Conservation (phyloP, 2,113 vertebrate genomes). For the Phainopepla nitens region DNA sequence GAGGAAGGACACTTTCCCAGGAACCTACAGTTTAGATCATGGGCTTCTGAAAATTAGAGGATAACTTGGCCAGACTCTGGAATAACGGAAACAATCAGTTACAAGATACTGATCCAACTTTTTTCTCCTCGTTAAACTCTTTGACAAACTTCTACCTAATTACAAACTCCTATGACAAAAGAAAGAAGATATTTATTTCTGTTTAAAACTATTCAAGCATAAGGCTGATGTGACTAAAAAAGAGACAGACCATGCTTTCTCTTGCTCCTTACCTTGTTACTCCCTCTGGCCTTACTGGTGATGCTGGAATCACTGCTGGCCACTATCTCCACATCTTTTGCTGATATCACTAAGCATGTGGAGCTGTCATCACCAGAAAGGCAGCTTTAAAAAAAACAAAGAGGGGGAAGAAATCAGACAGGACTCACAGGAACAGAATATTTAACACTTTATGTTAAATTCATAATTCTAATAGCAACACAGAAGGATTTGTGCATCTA, state of each 20-base stretch:
- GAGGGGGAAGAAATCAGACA: neutral
- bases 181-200: neutral
- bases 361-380: conserved; percentile 92
- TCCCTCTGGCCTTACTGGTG: conserved; percentile 94
- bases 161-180: neutral
- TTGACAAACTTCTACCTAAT: neutral
- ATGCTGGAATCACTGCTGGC: conserved; percentile 97
- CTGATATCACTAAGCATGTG: conserved; percentile 85
- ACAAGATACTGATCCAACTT: neutral
- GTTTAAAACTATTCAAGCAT: neutral
- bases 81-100: neutral
- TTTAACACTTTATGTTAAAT: neutral
- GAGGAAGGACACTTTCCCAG: neutral
- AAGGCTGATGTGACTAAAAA: neutral
- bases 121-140: neutral
- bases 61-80: neutral
- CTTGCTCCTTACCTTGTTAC: conserved; percentile 87
- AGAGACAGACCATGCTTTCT: neutral
- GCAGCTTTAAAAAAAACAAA: conserved; percentile 69
- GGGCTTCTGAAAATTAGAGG: neutral
- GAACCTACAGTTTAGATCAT: neutral
- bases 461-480: neutral
- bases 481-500: neutral
- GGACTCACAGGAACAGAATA: neutral
- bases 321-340: conserved; percentile 92